Percentiles rank a stretch among this genome's conserved stretches.
Conservation (phyloP, 2,797 vertebrate genomes). For the Gambusia yucatana region DNA sequence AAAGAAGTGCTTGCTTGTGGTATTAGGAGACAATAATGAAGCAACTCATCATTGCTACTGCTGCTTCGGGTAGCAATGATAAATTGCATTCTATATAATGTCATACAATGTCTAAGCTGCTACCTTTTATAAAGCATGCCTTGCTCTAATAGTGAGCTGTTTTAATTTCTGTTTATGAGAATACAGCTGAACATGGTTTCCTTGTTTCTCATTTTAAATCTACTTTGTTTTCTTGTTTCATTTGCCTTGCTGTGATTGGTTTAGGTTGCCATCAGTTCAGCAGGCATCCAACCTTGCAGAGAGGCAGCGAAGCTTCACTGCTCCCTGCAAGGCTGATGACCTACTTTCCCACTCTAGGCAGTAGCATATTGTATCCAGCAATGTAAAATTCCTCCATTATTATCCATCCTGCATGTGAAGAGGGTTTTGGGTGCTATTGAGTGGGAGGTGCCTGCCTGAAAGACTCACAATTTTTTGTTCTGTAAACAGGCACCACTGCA, state of each 20-base stretch:
- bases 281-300: constrained; percentile 45
- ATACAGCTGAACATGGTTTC: constrained; percentile 7
- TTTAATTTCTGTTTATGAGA: constrained; percentile 25
- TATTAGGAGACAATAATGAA: constrained; percentile 32
- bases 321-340: constrained; percentile 65
- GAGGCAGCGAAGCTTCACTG: constrained; percentile 43
- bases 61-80: constrained; percentile 17
- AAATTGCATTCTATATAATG: constrained; percentile 16
- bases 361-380: constrained; percentile 51
- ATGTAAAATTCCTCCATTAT: constrained; percentile 58
- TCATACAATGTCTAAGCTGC: constrained; percentile 2
- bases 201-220: constrained; percentile 17
- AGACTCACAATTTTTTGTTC: constrained; percentile 31
- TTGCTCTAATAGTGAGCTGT: constrained; percentile 4
- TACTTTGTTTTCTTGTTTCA: constrained; percentile 15
- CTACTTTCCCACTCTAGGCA: constrained; percentile 70
- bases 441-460: constrained; percentile 8
- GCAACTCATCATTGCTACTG: constrained; percentile 14
- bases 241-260: constrained; percentile 21
- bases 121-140: constrained; percentile 6
- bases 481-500: constrained; percentile 12
- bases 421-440: constrained; percentile 9
- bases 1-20: constrained; percentile 6
- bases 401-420: constrained; percentile 43
- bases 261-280: constrained; percentile 32